Evolutionary conservation across 2,113 vertebrate species (phyloP), one percentile per base, ranked within the genome.

Genomic region (Pygoscelis antarcticus): DNA sequence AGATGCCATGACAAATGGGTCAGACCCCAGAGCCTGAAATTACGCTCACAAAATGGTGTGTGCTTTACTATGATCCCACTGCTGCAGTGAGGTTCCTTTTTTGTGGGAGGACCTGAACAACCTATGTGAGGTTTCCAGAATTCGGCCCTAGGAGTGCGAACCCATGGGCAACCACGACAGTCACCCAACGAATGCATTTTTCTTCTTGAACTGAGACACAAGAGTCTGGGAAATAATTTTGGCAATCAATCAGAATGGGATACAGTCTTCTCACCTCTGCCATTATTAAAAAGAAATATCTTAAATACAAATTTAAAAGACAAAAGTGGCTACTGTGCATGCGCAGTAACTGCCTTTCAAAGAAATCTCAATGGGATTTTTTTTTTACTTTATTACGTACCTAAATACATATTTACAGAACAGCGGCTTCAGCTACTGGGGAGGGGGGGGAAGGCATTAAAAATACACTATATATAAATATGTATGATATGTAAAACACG

Each of bases 331-430:
- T 94, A 97, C 97, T 97, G 96, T 98, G 98, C 95, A 98, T 97
- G 97, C 87, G 94, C 96, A 97, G 98, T 96, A 97, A 98, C 93
- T 97, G 98, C 96, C 94, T 98, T 96, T 91, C 90, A 92, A 96
- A 97, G 95, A 98, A 97, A 95, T 94, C 95, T 96, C 93, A 90
- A 86, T 3, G 84, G 97, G 97, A 90, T 97, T 94, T 97, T 87
- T 14, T 14, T 14, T 36, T 60, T 32, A 66, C 84, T 94, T 90
- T 83, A 93, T 97, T 87, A 94, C 52, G 96, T 97, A 98, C 97
- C 97, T 98, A 98, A 98, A 98, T 89, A 97, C 93, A 92, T 98
- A 98, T 98, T 98, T 98, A 98, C 98, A 98, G 92, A 97, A 98
- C 92, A 97, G 97, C 65, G 94, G 97, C 93, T 97, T 97, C 93